These are phyloP conservation scores for Dryocosmus kuriphilus DNA, from an alignment of 2,888 invertebrate species.

Conservation along the genomic window DNA sequence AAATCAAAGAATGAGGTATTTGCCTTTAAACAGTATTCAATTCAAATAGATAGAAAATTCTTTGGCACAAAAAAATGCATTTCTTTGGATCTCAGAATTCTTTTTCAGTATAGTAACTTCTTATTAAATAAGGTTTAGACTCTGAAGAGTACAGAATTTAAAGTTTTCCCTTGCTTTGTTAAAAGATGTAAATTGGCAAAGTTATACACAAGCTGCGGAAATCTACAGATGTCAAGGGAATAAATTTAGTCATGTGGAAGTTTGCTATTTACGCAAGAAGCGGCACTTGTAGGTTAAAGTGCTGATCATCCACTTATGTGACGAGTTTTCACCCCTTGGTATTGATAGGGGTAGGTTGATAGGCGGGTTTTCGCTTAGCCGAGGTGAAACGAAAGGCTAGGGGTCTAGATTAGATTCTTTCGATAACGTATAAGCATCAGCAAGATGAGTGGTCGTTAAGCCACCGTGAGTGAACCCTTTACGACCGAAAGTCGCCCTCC, in stretches of 20 bases:
- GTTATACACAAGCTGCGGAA: not conserved
- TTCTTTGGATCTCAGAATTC: too few relatives aligned
- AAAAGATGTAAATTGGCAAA: not conserved
- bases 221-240: conserved; percentile 4
- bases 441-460: not conserved
- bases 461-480: not conserved
- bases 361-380: not conserved
- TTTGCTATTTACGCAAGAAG: not conserved
- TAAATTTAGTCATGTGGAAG: conserved; percentile 7
- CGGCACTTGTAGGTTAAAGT: not conserved
- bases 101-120: too few relatives aligned
- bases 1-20: too few relatives aligned
- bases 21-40: too few relatives aligned
- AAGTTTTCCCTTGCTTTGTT: not conserved
- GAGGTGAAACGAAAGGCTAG: conserved; percentile 21
- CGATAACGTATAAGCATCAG: conserved; percentile 26
- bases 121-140: too few relatives aligned
- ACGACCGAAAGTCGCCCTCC: not conserved
- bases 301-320: conserved; percentile 9
- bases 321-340: not conserved
- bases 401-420: conserved; percentile 16
- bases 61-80: too few relatives aligned
- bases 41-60: too few relatives aligned
- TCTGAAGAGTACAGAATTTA: too few relatives aligned
- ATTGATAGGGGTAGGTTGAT: not conserved